Conservation (phyloP, 2,888 invertebrate genomes). For the Pachliopta kotzebuea region DNA sequence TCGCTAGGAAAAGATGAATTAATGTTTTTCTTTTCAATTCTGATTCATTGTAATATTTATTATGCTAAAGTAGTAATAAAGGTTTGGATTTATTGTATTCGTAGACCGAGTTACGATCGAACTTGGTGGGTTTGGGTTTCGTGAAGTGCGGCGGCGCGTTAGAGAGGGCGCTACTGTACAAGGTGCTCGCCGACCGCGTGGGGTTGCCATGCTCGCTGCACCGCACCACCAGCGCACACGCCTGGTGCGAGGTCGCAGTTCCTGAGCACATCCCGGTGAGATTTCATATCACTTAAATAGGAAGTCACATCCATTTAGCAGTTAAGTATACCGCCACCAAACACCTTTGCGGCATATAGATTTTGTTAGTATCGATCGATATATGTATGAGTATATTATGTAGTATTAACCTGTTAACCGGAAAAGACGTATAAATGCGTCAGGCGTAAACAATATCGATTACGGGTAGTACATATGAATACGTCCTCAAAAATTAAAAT, state of each 20-base stretch:
- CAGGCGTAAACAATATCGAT: too few species aligned
- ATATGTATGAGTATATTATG: too few species aligned
- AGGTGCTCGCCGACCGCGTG: constrained; percentile 82
- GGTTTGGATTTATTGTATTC: neutral
- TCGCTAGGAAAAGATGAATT: too few species aligned
- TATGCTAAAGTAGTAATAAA: too few species aligned
- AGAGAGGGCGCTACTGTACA: constrained; percentile 84
- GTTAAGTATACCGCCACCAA: too few species aligned
- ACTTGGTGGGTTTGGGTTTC: constrained; percentile 80
- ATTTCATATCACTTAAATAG: neutral
- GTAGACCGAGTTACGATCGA: constrained; percentile 55
- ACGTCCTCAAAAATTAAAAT: too few species aligned
- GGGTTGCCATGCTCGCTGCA: constrained; percentile 82
- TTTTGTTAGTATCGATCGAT: too few species aligned
- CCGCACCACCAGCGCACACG: constrained; percentile 76
- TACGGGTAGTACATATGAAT: too few species aligned
- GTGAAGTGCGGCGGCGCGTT: constrained; percentile 80
- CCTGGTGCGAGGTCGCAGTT: constrained; percentile 84
- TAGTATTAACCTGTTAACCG: too few species aligned
- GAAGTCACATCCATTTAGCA: neutral
- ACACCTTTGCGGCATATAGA: neutral
- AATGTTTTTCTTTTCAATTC: too few species aligned
- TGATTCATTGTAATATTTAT: too few species aligned
- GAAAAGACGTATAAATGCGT: too few species aligned
- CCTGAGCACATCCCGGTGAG: constrained; percentile 60